Evolutionary conservation across 1,140 invertebrate species (phyloP), one percentile per base, ranked within the genome.

Genomic region (Microplitis mediator): DNA sequence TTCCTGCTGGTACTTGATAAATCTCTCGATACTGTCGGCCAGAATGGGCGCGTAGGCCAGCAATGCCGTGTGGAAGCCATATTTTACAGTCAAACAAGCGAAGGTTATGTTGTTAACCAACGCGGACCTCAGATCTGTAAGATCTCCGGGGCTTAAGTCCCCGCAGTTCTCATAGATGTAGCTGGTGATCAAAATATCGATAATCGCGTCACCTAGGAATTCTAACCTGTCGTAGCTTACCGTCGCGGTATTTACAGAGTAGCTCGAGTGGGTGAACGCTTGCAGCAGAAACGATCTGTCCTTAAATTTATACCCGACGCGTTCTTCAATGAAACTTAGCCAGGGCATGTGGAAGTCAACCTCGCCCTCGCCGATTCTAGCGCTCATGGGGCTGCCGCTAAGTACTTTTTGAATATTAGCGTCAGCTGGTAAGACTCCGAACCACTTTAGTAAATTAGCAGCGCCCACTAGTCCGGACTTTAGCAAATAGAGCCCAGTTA

Each of bases 61-160:
- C 8, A 97, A 81, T 74, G 90, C 92, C 69, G 91, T 92, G 78
- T 96, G 93, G 32, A 96, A 91, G 11, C 92, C 91, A 85, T 94
- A 90, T 75, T 95, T 92, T n/a, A 98, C 95, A 61, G 94, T 90
- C 39, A 98, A 89, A 50, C 94, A 93, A 0, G 95, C 96, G 83
- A 99, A 97, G 0, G 96, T 98, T 66, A 95, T 92, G 81, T 99
- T 99, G 81, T 99, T 99, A 0, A 99, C 97, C 0, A 99, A 86
- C 0, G 97, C 95, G 13, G 97, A 97, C 36, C 97, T 88, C 50
- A 99, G 82, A 89, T 98, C 96, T 0, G 97, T 98, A 8, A 99
- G 84, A 39, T 95, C 90, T 0, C 97, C 97, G 0, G 95, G 96
- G 54, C 86, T 91, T 81, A 93, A 89, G 67, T 90, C 80, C 0